A percentile compares a stretch with the other conserved stretches of the same genome.
These are phyloP conservation scores for Syngnathus rostellatus DNA, from an alignment of 2,797 vertebrate genomes.

Conservation along the genomic window DNA sequence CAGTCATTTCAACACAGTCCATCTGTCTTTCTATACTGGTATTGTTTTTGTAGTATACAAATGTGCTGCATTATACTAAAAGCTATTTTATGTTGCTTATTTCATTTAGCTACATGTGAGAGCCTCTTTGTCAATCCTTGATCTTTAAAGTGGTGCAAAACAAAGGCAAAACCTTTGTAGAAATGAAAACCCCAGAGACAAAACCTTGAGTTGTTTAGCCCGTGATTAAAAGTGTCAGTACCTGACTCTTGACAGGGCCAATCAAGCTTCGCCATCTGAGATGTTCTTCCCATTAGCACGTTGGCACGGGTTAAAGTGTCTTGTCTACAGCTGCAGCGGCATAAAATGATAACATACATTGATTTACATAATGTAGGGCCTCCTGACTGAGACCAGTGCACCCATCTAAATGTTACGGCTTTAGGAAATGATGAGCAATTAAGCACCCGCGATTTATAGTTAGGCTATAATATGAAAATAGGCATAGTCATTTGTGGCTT, in stretches of 20 bases:
- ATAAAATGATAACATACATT: constrained; percentile 6
- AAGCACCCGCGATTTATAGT: constrained; percentile 6
- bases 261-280: neutral
- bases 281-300: constrained; percentile 7
- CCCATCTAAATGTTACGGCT: constrained; percentile 7
- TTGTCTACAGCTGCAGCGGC: constrained; percentile 1
- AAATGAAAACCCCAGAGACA: neutral
- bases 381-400: constrained; percentile 8
- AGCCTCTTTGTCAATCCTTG: neutral
- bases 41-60: neutral
- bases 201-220: neutral
- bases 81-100: neutral
- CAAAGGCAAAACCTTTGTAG: neutral
- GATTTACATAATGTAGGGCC: constrained; percentile 10
- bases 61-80: neutral
- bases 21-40: neutral
- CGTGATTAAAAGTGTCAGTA: neutral
- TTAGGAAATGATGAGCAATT: constrained; percentile 12
- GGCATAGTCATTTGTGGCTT: constrained; percentile 11
- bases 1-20: too few species aligned
- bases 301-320: constrained; percentile 7
- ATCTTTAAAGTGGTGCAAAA: neutral
- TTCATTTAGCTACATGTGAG: neutral
- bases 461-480: constrained; percentile 3
- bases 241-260: constrained; percentile 3